Conservation (phyloP, 1,140 invertebrate genomes). For the Orius laevigatus region DNA sequence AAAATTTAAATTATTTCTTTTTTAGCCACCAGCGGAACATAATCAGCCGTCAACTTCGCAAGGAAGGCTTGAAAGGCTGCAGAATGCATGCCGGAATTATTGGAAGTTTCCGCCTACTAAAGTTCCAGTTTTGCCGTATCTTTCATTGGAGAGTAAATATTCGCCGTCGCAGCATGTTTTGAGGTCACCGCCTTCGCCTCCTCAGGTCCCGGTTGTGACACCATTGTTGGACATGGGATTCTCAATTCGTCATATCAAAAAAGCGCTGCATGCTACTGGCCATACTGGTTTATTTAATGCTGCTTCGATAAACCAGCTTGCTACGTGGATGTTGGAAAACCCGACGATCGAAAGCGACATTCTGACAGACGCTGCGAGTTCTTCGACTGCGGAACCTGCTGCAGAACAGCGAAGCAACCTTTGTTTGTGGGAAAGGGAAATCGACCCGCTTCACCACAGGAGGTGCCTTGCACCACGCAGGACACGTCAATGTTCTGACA, state of each 20-base stretch:
- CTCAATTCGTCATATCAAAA: conserved; percentile 37
- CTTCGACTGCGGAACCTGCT: not conserved
- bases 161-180: too few relatives aligned
- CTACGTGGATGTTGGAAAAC: conserved; percentile 52
- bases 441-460: not conserved
- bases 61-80: not conserved
- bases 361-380: not conserved
- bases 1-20: not conserved
- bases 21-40: not conserved
- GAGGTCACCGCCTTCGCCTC: conserved; percentile 25
- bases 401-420: conserved; percentile 1
- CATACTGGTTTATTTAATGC: conserved; percentile 36
- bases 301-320: conserved; percentile 38
- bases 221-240: conserved; percentile 49
- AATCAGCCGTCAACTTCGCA: not conserved
- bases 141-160: too few relatives aligned
- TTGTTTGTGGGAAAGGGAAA: conserved; percentile 4
- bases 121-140: too few relatives aligned
- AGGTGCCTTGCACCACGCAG: conserved; percentile 17
- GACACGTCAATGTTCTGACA: conserved; percentile 23
- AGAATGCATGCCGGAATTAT: too few relatives aligned
- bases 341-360: conserved; percentile 28
- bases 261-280: conserved; percentile 38
- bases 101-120: too few relatives aligned
- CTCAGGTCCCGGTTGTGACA: conserved; percentile 33